Evolutionary conservation across 2,113 vertebrate genomes (phyloP).

Genomic region (Hypocryptadius cinnamomeus): DNA sequence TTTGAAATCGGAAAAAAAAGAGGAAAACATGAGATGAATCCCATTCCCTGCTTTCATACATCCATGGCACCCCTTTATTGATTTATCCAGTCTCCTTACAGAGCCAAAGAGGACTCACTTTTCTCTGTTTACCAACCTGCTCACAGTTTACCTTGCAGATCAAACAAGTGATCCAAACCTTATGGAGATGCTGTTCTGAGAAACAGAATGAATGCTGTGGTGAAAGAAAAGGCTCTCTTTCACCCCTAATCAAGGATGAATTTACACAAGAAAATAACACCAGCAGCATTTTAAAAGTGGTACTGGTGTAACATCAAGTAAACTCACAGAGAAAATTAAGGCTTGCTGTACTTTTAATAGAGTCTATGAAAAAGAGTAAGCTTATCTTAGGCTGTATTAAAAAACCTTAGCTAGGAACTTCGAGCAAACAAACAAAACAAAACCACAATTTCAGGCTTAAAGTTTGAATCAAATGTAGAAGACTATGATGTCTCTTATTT

Average conservation of each 20-base stretch:
- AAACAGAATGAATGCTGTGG: too few relatives aligned
- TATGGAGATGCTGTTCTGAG: background rate
- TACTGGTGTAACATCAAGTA: background rate
- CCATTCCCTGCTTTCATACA: background rate
- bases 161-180: background rate
- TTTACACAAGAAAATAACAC: background rate
- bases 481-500: background rate
- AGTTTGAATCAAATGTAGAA: background rate
- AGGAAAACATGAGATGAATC: background rate
- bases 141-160: background rate
- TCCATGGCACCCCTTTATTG: background rate
- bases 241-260: too few relatives aligned
- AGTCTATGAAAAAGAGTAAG: background rate
- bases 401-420: background rate
- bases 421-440: background rate
- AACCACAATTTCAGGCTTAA: background rate
- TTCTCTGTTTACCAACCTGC: background rate
- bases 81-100: background rate
- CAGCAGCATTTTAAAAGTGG: background rate
- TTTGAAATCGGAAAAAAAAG: background rate
- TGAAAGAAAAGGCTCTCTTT: too few relatives aligned
- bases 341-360: background rate
- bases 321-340: background rate
- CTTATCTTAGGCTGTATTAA: background rate
- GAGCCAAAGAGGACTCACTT: background rate